phyloP scores from a whole-genome alignment of 2,113 vertebrate genomes.

The Anoura caudifer region DNA sequence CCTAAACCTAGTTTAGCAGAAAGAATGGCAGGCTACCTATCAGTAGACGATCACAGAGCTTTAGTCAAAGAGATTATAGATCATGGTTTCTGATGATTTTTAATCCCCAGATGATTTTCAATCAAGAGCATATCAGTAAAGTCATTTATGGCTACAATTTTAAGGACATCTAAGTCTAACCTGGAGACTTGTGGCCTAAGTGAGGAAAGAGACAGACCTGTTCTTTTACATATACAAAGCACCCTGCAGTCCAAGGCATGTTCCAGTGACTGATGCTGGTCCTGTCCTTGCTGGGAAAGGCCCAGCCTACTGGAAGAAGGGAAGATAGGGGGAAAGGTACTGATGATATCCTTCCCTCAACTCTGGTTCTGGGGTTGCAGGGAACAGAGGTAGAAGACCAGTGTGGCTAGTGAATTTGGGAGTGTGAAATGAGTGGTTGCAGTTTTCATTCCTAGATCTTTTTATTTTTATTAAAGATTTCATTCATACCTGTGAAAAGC shows the following conservation, averaged over 20 bases:
- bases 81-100: not conserved
- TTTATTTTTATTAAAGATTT: slow-evolving; percentile 82
- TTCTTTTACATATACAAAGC: not conserved
- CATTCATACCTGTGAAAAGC: slow-evolving; percentile 92
- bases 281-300: not conserved
- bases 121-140: not conserved
- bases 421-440: slow-evolving; percentile 4
- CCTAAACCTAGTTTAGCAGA: not conserved
- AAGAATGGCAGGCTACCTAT: not conserved
- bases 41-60: not conserved
- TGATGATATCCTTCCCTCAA: not conserved
- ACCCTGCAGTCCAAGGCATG: not conserved
- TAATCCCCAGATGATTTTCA: not conserved
- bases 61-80: not conserved
- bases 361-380: not conserved
- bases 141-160: not conserved
- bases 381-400: not conserved
- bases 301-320: not conserved
- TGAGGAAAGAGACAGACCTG: not conserved
- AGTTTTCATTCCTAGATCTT: slow-evolving; percentile 42
- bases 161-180: not conserved
- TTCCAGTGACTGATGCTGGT: not conserved
- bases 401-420: not conserved
- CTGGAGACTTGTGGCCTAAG: not conserved
- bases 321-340: not conserved